Conservation (phyloP, 2,797 vertebrate genomes). For the Thripadectes ignobilis region DNA sequence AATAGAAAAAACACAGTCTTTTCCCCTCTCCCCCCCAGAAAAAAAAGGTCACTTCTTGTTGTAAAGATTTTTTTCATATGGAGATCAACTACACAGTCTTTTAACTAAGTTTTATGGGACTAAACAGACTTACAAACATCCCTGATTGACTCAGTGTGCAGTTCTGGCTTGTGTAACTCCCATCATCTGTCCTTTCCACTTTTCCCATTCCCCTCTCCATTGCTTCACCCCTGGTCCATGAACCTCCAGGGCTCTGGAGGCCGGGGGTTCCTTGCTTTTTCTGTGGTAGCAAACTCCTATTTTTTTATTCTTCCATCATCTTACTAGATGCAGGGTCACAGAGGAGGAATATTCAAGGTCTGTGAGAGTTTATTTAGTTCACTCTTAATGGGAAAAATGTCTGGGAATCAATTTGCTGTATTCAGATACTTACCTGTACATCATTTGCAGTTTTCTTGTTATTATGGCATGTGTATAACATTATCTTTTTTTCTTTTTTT, state of each 20-base stretch:
- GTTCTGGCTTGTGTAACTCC: neutral
- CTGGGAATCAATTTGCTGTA: neutral
- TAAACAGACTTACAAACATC: neutral
- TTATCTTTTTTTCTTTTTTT: neutral
- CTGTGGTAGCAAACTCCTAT: neutral
- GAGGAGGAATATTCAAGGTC: neutral
- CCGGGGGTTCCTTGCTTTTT: neutral
- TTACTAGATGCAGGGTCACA: neutral
- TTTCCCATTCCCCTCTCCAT: neutral
- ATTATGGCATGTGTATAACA: neutral
- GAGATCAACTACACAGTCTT: neutral
- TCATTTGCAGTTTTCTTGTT: slow-evolving; percentile 20
- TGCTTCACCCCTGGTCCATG: neutral
- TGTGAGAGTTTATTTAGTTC: neutral
- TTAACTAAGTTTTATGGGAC: neutral
- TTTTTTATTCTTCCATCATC: neutral
- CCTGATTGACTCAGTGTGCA: neutral
- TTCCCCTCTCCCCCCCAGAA: neutral
- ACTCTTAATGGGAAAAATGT: neutral
- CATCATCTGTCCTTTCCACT: neutral
- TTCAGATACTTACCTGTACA: slow-evolving; percentile 9
- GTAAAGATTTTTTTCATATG: neutral
- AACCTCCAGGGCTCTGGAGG: neutral
- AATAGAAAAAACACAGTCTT: neutral
- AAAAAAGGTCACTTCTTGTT: neutral